These are phyloP conservation scores for Etheostoma nigrum DNA, from an alignment of 2,797 vertebrate genomes.

Conservation along the genomic window DNA sequence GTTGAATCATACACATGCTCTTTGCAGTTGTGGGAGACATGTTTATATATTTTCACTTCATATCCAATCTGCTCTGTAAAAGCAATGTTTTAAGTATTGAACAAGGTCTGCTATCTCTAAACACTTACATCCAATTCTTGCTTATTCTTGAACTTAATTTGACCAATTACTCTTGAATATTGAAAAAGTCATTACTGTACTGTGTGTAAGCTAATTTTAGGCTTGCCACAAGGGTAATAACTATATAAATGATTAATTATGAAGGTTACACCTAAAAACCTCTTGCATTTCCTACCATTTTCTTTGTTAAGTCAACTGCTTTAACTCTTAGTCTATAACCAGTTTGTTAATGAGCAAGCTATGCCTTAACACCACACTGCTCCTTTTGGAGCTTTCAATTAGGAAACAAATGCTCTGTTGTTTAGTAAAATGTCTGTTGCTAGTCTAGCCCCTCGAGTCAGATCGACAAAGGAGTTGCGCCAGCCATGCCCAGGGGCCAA, in stretches of 20 bases:
- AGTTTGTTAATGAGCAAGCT: conserved; percentile 29
- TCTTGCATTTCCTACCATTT: neutral
- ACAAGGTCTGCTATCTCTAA: neutral
- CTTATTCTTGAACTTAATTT: neutral
- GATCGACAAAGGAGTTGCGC: conserved; percentile 25
- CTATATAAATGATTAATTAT: neutral
- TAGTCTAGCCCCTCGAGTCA: conserved; percentile 23
- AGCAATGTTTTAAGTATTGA: neutral
- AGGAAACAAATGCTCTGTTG: conserved; percentile 41
- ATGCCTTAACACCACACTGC: conserved; percentile 15
- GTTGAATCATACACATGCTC: conserved; percentile 17
- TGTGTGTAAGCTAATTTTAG: neutral
- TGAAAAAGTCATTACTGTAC: neutral
- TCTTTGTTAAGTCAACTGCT: neutral
- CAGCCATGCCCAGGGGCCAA: conserved; percentile 14
- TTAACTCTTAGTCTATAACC: conserved; percentile 8
- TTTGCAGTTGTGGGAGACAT: conserved; percentile 45
- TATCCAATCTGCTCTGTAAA: conserved; percentile 7
- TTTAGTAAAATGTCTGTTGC: conserved; percentile 10
- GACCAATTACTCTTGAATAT: neutral
- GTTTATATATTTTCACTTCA: conserved; percentile 22
- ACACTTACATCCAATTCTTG: neutral
- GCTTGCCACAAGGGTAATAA: neutral
- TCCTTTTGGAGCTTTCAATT: conserved; percentile 53
- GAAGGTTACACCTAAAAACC: neutral